Evolutionary conservation across 2,113 vertebrate genomes (phyloP).

Genomic region (Triplophysa tibetana): DNA sequence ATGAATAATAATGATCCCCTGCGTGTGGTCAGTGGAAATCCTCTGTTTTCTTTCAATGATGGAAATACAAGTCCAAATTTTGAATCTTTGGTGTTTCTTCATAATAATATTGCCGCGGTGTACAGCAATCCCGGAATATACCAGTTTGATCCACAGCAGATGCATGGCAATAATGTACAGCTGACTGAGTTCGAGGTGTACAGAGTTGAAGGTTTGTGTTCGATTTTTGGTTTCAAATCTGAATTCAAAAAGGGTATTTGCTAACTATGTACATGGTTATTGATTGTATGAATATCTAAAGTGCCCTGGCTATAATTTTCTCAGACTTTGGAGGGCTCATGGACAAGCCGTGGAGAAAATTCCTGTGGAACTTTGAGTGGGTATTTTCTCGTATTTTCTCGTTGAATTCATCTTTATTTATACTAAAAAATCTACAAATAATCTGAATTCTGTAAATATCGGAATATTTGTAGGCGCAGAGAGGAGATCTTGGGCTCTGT

Average conservation of each 20-base stretch:
- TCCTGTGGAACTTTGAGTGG: slow-evolving; percentile 63
- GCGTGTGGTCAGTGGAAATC: neutral
- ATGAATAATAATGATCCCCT: neutral
- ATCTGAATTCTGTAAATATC: too few species aligned
- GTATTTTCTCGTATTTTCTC: slow-evolving; percentile 24
- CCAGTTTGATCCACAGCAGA: slow-evolving; percentile 51
- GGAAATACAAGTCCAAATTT: slow-evolving; percentile 59
- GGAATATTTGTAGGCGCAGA: slow-evolving; percentile 50
- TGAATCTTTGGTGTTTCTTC: neutral
- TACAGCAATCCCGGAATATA: slow-evolving; percentile 41
- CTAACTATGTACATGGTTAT: neutral
- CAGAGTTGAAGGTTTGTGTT: slow-evolving; percentile 67
- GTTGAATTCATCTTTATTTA: too few species aligned
- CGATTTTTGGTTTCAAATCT: too few species aligned
- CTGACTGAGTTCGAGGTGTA: slow-evolving; percentile 69
- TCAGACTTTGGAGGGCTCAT: slow-evolving; percentile 55
- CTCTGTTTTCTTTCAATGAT: fast-evolving
- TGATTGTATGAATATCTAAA: slow-evolving; percentile 9
- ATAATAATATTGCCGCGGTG: neutral
- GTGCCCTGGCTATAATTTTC: neutral
- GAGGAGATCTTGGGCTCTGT: slow-evolving; percentile 65
- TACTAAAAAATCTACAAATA: neutral
- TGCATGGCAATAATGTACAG: slow-evolving; percentile 65
- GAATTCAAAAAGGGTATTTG: too few species aligned
- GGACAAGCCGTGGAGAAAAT: slow-evolving; percentile 66